A percentile compares a stretch with the other conserved stretches of the same genome.
phyloP scores from a whole-genome alignment of 1,140 invertebrate genomes.

The Sminthurides bifidus region DNA sequence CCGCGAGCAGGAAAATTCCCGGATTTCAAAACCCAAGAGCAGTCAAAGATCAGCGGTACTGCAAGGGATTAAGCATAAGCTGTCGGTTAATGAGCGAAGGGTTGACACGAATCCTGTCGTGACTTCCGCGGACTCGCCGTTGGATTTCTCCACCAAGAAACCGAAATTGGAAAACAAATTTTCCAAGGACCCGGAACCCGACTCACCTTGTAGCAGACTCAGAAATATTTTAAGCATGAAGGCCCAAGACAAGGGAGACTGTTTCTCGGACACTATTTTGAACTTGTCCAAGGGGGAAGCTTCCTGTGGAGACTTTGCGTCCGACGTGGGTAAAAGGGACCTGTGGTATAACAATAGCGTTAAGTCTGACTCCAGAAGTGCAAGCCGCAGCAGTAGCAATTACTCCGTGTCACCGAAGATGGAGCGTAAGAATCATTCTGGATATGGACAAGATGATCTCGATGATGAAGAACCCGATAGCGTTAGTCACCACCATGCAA shows the following conservation, averaged over 20 bases:
- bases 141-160: constrained; percentile 35
- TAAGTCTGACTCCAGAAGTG: neutral
- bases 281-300: constrained; percentile 21
- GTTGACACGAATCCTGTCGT: too few relatives aligned
- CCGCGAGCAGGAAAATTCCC: neutral
- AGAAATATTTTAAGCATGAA: constrained; percentile 28
- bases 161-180: constrained; percentile 9
- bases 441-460: too few relatives aligned
- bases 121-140: constrained; percentile 27
- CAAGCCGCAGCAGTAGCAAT: neutral
- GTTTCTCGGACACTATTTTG: constrained; percentile 14
- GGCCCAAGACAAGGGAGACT: constrained; percentile 9
- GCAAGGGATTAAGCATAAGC: too few relatives aligned
- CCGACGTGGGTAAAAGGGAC: neutral
- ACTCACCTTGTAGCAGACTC: constrained; percentile 27
- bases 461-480: too few relatives aligned
- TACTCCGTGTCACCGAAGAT: neutral
- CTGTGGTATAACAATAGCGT: neutral
- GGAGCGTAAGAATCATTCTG: too few relatives aligned
- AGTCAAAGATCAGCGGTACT: too few relatives aligned
- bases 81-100: too few relatives aligned
- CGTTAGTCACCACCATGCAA: neutral
- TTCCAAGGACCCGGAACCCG: constrained; percentile 3
- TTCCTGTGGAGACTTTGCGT: too few relatives aligned
- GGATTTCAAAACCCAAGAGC: neutral